Conservation (phyloP, 2,113 vertebrate genomes). For the Erythrocebus patas region DNA sequence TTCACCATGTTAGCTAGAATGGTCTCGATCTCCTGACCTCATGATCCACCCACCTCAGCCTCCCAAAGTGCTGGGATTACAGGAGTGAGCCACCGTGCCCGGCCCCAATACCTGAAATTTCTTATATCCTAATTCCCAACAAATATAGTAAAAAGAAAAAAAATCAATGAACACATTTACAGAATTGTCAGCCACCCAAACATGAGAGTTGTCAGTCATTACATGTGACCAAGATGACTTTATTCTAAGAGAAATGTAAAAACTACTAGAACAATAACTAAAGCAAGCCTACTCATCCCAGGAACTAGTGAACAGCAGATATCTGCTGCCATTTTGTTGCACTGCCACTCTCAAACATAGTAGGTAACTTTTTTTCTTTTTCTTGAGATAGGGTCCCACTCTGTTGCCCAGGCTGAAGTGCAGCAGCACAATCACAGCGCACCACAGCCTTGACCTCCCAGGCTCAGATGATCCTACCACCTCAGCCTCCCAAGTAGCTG, state of each 20-base stretch:
- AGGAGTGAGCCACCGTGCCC: too few relatives aligned
- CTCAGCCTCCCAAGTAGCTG: too few relatives aligned
- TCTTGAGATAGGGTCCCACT: too few relatives aligned
- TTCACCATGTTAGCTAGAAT: too few relatives aligned
- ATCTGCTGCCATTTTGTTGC: neutral
- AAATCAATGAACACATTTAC: neutral
- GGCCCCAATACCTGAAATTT: neutral
- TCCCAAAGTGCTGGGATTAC: too few relatives aligned
- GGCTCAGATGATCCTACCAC: too few relatives aligned
- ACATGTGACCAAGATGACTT: neutral
- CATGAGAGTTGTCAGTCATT: neutral
- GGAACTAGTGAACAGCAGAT: neutral
- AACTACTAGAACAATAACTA: neutral
- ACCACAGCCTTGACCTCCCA: too few relatives aligned
- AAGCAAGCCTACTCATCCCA: neutral
- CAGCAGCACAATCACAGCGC: too few relatives aligned
- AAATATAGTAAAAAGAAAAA: neutral
- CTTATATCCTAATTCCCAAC: conserved; percentile 28
- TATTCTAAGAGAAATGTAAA: conserved; percentile 11
- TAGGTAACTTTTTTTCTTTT: neutral
- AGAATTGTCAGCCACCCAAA: conserved; percentile 6
- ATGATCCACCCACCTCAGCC: too few relatives aligned
- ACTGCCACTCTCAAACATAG: neutral
- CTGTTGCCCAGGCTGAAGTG: too few relatives aligned
- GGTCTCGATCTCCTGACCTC: too few relatives aligned